Evolutionary conservation across 2,797 vertebrate genomes (phyloP).

Genomic region (Tragopan temminckii): DNA sequence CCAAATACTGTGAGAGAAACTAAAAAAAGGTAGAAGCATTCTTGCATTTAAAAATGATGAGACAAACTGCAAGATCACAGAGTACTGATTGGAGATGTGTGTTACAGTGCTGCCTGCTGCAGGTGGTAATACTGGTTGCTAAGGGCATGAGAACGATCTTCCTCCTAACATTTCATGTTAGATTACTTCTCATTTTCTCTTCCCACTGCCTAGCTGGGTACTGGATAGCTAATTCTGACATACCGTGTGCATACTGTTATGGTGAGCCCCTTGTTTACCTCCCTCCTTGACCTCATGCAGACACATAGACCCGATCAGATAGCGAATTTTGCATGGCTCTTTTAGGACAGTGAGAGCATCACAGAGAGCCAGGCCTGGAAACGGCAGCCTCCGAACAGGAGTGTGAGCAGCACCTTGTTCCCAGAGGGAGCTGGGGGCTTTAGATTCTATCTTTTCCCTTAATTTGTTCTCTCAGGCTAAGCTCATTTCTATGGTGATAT

Average conservation of each 20-base stretch:
- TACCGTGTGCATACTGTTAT: background rate
- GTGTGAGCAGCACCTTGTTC: background rate
- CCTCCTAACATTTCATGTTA: background rate
- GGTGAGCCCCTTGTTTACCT: background rate
- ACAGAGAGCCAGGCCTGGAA: background rate
- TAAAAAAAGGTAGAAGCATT: background rate
- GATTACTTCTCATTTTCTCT: background rate
- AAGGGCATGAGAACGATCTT: background rate
- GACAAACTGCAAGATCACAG: background rate
- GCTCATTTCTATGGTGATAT: conserved; percentile 31
- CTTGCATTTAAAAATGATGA: background rate
- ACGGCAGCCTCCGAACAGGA: background rate
- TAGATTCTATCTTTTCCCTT: conserved; percentile 44
- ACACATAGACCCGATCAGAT: background rate
- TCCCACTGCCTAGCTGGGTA: background rate
- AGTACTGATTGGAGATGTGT: background rate
- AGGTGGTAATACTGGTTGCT: background rate
- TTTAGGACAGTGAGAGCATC: background rate
- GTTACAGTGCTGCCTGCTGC: background rate
- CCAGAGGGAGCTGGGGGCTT: conserved; percentile 4
- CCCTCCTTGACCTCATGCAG: background rate
- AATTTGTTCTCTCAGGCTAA: conserved; percentile 63
- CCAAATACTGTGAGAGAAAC: background rate
- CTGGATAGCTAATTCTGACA: background rate
- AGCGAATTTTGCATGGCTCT: background rate